These are phyloP conservation scores for Macrosiphum euphorbiae DNA, from an alignment of 2,888 invertebrate genomes.

Conservation along the genomic window DNA sequence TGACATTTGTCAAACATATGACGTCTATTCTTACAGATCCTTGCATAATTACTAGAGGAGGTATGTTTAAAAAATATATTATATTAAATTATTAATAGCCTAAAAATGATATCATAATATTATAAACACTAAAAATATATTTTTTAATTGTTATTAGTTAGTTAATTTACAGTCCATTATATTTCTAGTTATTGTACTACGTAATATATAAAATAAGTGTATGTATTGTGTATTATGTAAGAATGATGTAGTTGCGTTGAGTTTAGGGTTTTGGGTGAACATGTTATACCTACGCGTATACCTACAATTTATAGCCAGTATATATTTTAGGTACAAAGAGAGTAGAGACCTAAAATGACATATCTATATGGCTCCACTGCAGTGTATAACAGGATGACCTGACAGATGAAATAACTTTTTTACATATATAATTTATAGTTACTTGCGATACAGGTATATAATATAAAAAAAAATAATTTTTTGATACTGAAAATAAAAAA, in stretches of 20 bases:
- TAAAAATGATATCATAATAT: neutral
- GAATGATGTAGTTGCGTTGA: neutral
- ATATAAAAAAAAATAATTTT: too few relatives aligned
- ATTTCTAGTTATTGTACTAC: neutral
- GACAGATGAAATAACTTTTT: too few relatives aligned
- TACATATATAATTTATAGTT: too few relatives aligned
- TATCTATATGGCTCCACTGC: too few relatives aligned
- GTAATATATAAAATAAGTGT: neutral
- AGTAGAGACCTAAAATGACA: neutral
- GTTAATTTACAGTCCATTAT: neutral
- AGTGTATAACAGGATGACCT: too few relatives aligned
- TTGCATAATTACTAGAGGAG: conserved; percentile 28
- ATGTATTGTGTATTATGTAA: neutral
- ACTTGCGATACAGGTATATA: too few relatives aligned
- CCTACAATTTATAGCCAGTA: neutral
- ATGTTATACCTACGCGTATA: too few relatives aligned
- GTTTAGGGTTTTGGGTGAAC: neutral
- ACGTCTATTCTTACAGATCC: conserved; percentile 77
- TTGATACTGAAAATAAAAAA: too few relatives aligned
- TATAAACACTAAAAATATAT: neutral
- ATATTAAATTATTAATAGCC: neutral
- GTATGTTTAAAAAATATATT: conserved; percentile 32
- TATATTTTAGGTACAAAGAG: neutral
- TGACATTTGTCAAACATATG: conserved; percentile 83
- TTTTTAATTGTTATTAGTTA: neutral